phyloP scores from a whole-genome alignment of 2,888 invertebrate species.

The Deroplatys truncata region DNA sequence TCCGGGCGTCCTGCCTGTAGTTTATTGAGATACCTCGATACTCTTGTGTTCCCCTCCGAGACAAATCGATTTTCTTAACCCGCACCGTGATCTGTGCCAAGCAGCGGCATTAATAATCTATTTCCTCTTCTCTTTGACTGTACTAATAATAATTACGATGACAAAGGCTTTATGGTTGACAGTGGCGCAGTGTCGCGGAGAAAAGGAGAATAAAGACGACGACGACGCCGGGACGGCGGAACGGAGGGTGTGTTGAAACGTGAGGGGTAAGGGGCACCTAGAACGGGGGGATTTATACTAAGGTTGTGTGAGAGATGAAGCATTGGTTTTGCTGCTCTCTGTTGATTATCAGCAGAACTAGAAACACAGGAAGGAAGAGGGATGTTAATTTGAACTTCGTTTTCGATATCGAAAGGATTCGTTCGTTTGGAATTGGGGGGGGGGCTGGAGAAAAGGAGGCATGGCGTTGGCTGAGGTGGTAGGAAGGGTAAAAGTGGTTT shows the following conservation, averaged over 20 bases:
- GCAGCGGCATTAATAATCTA: slow-evolving; percentile 16
- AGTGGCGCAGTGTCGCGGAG: slow-evolving; percentile 13
- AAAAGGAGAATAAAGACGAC: slow-evolving; percentile 19
- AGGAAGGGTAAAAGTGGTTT: slow-evolving; percentile 21
- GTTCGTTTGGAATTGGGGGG: slow-evolving; percentile 16
- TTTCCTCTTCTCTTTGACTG: slow-evolving; percentile 20
- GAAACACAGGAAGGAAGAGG: slow-evolving; percentile 18
- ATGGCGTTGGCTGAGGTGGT: neutral
- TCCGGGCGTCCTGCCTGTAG: neutral
- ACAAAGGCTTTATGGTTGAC: slow-evolving; percentile 27
- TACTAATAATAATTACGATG: slow-evolving; percentile 27
- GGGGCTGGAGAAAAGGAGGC: neutral
- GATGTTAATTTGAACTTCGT: slow-evolving; percentile 25
- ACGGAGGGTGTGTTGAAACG: neutral
- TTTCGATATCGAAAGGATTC: slow-evolving; percentile 25
- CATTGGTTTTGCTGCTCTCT: slow-evolving; percentile 19
- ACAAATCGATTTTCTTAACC: slow-evolving; percentile 3
- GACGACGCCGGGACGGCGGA: neutral
- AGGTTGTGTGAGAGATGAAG: slow-evolving; percentile 11
- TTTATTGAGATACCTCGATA: neutral
- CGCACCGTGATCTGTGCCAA: slow-evolving; percentile 2
- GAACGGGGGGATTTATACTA: neutral
- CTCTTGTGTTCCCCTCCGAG: neutral
- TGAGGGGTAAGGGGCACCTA: neutral
- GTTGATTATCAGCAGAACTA: slow-evolving; percentile 23